Conservation (phyloP, 1,140 invertebrate species). For the Mercenaria mercenaria region DNA sequence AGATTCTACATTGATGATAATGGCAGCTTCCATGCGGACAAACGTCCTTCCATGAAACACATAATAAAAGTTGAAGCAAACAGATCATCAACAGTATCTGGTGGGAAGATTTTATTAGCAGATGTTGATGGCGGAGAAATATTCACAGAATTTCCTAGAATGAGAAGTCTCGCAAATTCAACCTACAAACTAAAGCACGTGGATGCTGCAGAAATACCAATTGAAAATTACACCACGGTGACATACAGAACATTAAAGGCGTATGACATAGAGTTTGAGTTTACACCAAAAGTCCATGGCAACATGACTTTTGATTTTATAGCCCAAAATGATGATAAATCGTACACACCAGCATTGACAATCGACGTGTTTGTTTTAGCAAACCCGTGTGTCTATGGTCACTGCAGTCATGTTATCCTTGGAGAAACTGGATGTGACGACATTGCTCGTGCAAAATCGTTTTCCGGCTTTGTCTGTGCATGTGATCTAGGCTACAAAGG, state of each 20-base stretch:
- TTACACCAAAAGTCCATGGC: not conserved
- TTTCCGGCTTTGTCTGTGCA: constrained; percentile 40
- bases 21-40: not conserved
- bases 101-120: constrained; percentile 16
- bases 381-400: constrained; percentile 63
- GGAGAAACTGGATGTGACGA: constrained; percentile 18
- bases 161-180: not conserved
- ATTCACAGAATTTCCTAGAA: not conserved
- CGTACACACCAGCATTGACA: constrained; percentile 27
- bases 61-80: not conserved
- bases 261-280: not conserved
- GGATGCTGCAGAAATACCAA: not conserved
- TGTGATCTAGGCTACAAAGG: constrained; percentile 62
- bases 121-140: constrained; percentile 41
- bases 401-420: constrained; percentile 5
- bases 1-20: constrained; percentile 7
- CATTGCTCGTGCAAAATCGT: constrained; percentile 20
- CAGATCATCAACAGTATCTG: not conserved
- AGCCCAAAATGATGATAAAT: not conserved
- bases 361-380: constrained; percentile 36
- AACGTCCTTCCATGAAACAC: not conserved
- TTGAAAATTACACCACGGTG: not conserved
- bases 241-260: not conserved
- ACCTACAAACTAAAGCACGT: not conserved
- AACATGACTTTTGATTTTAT: constrained; percentile 35